Evolutionary conservation across 2,888 invertebrate genomes (phyloP).

Genomic region (Leptopilina syphax): DNA sequence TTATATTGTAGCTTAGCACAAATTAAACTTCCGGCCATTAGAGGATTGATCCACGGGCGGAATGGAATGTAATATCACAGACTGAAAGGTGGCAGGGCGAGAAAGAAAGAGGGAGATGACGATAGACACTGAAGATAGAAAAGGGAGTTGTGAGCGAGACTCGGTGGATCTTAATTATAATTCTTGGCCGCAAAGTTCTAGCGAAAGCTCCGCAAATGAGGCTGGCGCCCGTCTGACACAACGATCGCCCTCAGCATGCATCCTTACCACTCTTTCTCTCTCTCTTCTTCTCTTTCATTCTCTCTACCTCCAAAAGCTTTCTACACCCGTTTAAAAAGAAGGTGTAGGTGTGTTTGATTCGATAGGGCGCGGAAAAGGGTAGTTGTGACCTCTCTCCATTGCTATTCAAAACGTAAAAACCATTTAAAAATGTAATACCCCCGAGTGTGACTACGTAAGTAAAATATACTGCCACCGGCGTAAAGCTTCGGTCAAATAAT

Average conservation of each 20-base stretch:
- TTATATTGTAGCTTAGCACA: constrained; percentile 68
- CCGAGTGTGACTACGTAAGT: constrained; percentile 74
- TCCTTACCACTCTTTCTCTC: constrained; percentile 15
- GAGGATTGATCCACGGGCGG: constrained; percentile 69
- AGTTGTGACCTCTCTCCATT: constrained; percentile 66
- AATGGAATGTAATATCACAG: constrained; percentile 74
- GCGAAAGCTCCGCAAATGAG: constrained; percentile 72
- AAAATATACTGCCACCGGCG: constrained; percentile 75
- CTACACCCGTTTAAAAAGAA: constrained; percentile 48
- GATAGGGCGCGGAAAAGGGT: constrained; percentile 42
- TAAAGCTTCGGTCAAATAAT: constrained; percentile 77
- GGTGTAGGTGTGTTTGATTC: constrained; percentile 45
- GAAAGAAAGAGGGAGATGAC: constrained; percentile 49
- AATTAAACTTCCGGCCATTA: constrained; percentile 72
- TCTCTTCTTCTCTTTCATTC: not conserved
- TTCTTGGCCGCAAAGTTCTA: constrained; percentile 73
- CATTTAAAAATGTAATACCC: constrained; percentile 77
- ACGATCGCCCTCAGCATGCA: constrained; percentile 57
- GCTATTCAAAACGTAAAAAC: constrained; percentile 77
- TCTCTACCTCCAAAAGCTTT: constrained; percentile 33
- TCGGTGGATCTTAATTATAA: constrained; percentile 73
- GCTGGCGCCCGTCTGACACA: constrained; percentile 71
- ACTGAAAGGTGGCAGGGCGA: constrained; percentile 59
- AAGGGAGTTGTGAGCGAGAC: constrained; percentile 51
- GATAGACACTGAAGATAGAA: constrained; percentile 41